Evolutionary conservation across 2,113 vertebrate species (phyloP).

Genomic region (Hippolais icterina): DNA sequence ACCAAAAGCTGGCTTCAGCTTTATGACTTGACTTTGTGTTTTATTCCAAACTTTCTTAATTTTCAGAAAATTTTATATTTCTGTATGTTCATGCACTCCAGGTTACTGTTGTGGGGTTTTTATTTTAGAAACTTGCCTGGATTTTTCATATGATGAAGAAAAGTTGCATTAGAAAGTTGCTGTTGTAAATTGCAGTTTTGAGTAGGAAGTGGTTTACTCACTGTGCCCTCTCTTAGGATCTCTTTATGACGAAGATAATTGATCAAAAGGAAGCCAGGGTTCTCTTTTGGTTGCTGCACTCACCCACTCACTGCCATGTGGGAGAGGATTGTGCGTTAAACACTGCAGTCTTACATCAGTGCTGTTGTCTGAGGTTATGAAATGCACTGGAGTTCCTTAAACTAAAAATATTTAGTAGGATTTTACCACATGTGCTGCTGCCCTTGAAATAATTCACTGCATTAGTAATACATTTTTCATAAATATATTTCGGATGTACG

Average conservation of each 20-base stretch:
- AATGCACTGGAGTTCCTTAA: background rate
- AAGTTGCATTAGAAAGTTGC: background rate
- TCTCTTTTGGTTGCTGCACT: constrained; percentile 71
- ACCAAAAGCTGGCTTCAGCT: background rate
- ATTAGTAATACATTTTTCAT: background rate
- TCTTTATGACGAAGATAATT: constrained; percentile 42
- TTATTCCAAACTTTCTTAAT: background rate
- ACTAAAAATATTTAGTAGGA: background rate
- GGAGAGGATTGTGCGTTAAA: background rate
- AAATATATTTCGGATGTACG: background rate
- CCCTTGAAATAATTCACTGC: background rate
- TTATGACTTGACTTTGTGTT: background rate
- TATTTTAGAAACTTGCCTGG: background rate
- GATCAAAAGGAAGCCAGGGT: constrained; percentile 78
- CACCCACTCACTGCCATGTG: constrained; percentile 23
- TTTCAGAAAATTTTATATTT: background rate
- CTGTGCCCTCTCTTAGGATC: background rate
- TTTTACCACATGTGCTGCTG: background rate
- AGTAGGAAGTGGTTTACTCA: constrained; percentile 42
- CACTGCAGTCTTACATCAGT: constrained; percentile 1
- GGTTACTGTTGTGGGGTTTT: background rate
- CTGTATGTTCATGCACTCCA: background rate
- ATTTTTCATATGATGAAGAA: background rate
- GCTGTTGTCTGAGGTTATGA: constrained; percentile 12
- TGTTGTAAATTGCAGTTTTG: constrained; percentile 6